Base-by-base conservation (phyloP, 2,797 vertebrate species). In the Propithecus perrieri region DNA sequence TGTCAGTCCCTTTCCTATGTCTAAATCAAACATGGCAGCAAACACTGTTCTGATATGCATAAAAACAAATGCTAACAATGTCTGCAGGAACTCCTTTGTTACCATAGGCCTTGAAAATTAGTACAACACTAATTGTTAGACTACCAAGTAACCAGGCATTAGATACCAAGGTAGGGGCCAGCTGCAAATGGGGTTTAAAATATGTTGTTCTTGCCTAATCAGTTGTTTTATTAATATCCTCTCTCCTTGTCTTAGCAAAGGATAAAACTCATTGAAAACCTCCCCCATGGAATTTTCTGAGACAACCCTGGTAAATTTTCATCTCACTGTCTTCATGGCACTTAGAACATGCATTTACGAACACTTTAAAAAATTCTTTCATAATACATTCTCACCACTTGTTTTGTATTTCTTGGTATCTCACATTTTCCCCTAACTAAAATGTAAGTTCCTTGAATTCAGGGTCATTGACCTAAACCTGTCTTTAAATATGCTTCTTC, bases 401-500 rank as follows among this genome's bases (percentile, higher is more conserved):
- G 43, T 97, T 93, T 89, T 89, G 0, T 17, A 11, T 38, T 89
- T 61, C 14, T 88, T 78, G 48, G 72, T 78, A 71, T 87, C 22
- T 92, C 78, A 85, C 13, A 71, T 76, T 69, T 94, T 38, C 4
- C 24, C 33, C 18, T 65, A 55, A 78, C 41, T 91, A 63, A 96
- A 94, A 89, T 71, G 3, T 87, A 86, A 43, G 53, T 89, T 94
- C 15, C n/a, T 92, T 94, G 50, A 87, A 28, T 89, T 94, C n/a
- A 59, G 35, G 67, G 33, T 90, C 53, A 33, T 81, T 96, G 69
- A 89, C 20, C 41, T 88, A 88, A 91, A 65, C 26, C 13, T 71
- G 22, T 83, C 91, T 94, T 96, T 96, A 96, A 92, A 89, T 94
- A 30, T 83, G 59, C n/a, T 81, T 71, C 30, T 90, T 92, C 22